These are phyloP conservation scores for Callosobruchus maculatus DNA, from an alignment of 2,888 invertebrate genomes.

Conservation along the genomic window DNA sequence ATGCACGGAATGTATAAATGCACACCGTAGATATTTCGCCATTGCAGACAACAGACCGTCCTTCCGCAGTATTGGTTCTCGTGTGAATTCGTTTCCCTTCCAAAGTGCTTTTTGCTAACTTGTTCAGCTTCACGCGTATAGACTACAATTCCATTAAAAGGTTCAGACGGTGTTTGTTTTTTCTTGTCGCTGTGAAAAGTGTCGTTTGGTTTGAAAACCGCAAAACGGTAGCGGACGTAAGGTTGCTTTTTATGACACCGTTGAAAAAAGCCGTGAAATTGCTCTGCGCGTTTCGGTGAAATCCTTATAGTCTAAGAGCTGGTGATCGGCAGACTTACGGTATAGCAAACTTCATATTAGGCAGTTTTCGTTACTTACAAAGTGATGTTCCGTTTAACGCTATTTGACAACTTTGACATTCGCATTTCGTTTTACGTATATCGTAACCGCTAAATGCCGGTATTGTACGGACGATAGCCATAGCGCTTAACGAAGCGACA, in stretches of 20 bases:
- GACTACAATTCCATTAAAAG: not conserved
- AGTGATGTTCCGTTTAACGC: too few species aligned
- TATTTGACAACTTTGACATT: too few species aligned
- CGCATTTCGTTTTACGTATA: too few species aligned
- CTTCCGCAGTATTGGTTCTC: not conserved
- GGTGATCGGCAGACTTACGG: too few species aligned
- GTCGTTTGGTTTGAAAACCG: not conserved
- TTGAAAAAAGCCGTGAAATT: not conserved
- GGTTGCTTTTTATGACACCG: not conserved
- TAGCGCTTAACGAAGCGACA: too few species aligned
- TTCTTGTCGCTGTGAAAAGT: not conserved
- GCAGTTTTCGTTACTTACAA: too few species aligned
- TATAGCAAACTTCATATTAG: too few species aligned
- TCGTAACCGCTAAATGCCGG: too few species aligned
- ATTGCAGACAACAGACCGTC: not conserved
- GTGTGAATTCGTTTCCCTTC: not conserved
- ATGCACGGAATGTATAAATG: too few species aligned
- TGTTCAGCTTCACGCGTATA: not conserved
- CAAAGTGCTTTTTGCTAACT: not conserved
- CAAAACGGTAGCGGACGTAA: not conserved
- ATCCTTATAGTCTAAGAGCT: too few species aligned
- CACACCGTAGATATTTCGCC: too few species aligned
- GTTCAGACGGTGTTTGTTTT: not conserved
- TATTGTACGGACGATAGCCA: too few species aligned
- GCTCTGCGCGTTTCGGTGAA: not conserved